A percentile compares a stretch with the other conserved stretches of the same genome.
Conservation (phyloP, 2,113 vertebrate species). For the Glaucidium brasilianum region DNA sequence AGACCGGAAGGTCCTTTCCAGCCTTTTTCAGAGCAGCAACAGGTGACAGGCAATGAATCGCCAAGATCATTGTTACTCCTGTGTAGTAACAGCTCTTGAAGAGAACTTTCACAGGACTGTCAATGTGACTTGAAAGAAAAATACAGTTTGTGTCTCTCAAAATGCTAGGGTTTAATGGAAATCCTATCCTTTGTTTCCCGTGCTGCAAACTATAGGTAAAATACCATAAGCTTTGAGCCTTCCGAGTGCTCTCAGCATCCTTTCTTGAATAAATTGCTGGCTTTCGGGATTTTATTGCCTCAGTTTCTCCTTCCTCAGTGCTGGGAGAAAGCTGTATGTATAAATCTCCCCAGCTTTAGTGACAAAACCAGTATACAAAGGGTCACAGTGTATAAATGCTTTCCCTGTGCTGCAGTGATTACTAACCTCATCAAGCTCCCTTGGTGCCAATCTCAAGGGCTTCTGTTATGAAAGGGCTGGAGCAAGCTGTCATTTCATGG, state of each 20-base stretch:
- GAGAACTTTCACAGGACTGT: background rate
- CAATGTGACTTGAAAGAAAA: background rate
- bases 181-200: background rate
- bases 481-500: conserved; percentile 61
- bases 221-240: background rate
- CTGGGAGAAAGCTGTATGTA: background rate
- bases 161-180: background rate
- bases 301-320: conserved; percentile 10
- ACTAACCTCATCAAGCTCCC: conserved; percentile 64
- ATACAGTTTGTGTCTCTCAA: background rate
- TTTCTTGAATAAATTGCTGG: background rate
- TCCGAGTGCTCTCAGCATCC: background rate
- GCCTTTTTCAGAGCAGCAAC: background rate
- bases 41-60: background rate
- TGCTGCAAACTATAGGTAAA: background rate
- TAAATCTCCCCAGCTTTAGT: background rate
- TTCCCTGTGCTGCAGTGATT: conserved; percentile 50
- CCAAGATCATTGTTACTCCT: background rate
- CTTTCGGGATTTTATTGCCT: conserved; percentile 29
- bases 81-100: background rate
- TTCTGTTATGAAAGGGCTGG: conserved; percentile 52
- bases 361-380: background rate
- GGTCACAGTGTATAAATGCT: background rate
- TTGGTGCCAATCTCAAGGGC: conserved; percentile 52
- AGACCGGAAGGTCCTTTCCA: background rate